Evolutionary conservation across 2,113 vertebrate genomes (phyloP).

Genomic region (Calypte anna): DNA sequence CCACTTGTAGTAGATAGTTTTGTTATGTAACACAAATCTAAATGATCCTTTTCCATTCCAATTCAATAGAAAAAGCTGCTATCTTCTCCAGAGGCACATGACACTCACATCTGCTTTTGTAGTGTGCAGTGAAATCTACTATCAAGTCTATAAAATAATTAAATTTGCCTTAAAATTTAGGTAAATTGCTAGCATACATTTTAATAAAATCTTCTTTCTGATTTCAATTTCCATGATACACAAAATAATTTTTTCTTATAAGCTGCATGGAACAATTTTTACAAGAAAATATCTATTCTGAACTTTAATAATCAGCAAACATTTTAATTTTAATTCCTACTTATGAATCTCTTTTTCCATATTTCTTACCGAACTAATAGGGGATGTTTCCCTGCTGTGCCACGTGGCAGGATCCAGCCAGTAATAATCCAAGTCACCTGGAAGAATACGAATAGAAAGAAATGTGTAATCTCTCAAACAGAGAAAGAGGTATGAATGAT

Average conservation of each 20-base stretch:
- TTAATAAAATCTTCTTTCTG: background rate
- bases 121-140: background rate
- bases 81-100: background rate
- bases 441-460: constrained; percentile 46
- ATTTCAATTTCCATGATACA: background rate
- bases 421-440: constrained; percentile 98
- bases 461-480: constrained; percentile 51
- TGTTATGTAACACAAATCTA: background rate
- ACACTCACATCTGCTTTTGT: background rate
- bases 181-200: background rate
- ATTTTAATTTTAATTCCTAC: background rate
- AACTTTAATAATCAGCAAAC: background rate
- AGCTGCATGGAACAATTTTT: background rate
- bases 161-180: background rate
- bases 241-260: background rate
- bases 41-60: background rate
- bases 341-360: background rate
- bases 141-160: background rate
- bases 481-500: background rate
- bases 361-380: constrained; percentile 83
- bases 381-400: constrained; percentile 91
- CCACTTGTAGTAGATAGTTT: background rate
- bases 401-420: constrained; percentile 95
- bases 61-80: background rate
- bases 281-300: background rate